Evolutionary conservation across 2,797 vertebrate species (phyloP).

Genomic region (Tenualosa ilisha): DNA sequence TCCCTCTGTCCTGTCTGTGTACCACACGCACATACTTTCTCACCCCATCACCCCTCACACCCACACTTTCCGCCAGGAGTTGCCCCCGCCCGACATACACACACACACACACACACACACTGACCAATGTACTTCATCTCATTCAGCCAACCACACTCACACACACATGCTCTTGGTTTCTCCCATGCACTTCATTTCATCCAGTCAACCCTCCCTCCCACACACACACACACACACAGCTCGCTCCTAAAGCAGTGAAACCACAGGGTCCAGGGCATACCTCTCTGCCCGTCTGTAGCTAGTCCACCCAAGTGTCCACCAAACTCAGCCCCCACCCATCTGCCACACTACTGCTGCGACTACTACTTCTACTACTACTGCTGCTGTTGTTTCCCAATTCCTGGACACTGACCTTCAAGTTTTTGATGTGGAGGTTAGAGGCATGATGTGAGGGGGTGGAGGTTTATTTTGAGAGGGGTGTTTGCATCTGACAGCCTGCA

Average conservation of each 20-base stretch:
- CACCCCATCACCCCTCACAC: neutral
- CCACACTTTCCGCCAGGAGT: neutral
- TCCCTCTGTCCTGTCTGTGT: neutral
- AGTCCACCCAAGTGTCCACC: neutral
- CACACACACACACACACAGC: neutral
- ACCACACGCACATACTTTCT: neutral
- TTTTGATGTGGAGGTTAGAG: neutral
- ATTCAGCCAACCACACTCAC: neutral
- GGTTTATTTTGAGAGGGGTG: constrained; percentile 29
- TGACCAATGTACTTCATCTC: constrained; percentile 27
- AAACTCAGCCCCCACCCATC: neutral
- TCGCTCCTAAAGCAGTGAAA: neutral
- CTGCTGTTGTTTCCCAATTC: constrained; percentile 2
- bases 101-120: constrained; percentile 46
- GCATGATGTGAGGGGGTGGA: neutral
- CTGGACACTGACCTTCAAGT: constrained; percentile 8
- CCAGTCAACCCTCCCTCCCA: neutral
- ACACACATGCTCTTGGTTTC: too few species aligned
- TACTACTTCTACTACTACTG: neutral
- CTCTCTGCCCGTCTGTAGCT: neutral
- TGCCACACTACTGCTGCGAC: neutral
- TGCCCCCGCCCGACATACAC: neutral
- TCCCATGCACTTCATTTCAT: neutral
- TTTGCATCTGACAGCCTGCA: constrained; percentile 60
- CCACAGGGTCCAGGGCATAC: neutral